phyloP scores from a whole-genome alignment of 1,140 invertebrate genomes.

The Maconellicoccus hirsutus region DNA sequence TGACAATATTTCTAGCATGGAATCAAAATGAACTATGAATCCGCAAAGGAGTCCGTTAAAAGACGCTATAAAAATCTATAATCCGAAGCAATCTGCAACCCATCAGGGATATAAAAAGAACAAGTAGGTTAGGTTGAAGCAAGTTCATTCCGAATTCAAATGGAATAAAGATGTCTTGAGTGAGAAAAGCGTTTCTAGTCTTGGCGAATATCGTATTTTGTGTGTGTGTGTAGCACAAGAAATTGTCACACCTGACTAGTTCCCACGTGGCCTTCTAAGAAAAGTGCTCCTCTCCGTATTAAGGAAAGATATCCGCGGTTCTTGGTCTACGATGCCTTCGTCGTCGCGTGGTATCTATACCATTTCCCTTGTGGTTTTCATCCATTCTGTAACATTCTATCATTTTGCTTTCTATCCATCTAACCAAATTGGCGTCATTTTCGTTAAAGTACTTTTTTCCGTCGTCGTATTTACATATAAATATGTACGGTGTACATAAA shows the following conservation, averaged over 20 bases:
- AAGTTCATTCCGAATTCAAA: conserved; percentile 18
- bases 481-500: too few relatives aligned
- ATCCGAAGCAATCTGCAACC: conserved; percentile 12
- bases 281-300: conserved; percentile 2
- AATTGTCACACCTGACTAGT: conserved; percentile 21
- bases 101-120: conserved; percentile 11
- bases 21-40: not conserved
- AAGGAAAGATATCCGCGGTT: not conserved
- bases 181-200: not conserved
- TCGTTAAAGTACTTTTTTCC: conserved; percentile 10
- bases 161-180: conserved; percentile 20
- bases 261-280: conserved; percentile 19
- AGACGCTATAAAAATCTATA: conserved; percentile 12
- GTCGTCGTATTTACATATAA: not conserved
- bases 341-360: not conserved
- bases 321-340: not conserved
- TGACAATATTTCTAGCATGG: not conserved
- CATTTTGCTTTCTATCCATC: not conserved
- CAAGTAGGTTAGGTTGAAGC: not conserved
- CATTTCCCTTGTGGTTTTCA: conserved; percentile 15
- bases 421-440: conserved; percentile 5
- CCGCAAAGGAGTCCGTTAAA: conserved; percentile 2
- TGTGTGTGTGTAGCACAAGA: not conserved
- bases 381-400: not conserved
- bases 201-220: not conserved